phyloP scores from a whole-genome alignment of 2,888 invertebrate genomes.

The Machimus rusticus region DNA sequence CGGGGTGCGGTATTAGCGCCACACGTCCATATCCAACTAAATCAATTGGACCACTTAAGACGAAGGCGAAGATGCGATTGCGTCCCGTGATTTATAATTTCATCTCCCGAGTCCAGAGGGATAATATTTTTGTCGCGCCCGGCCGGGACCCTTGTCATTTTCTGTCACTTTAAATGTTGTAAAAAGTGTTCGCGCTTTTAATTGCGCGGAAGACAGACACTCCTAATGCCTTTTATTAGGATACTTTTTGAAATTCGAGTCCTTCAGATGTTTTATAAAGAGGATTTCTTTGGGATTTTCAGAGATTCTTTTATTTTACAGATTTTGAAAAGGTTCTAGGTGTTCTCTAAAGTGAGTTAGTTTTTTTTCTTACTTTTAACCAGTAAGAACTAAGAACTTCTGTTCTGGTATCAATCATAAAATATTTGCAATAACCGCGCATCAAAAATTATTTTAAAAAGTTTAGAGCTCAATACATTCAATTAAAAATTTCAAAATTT shows the following conservation, averaged over 20 bases:
- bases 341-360: background rate
- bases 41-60: conserved; percentile 28
- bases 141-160: background rate
- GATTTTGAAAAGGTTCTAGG: background rate
- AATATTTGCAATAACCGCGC: too few relatives aligned
- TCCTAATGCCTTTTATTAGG: conserved; percentile 28
- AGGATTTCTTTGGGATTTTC: background rate
- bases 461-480: too few relatives aligned
- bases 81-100: background rate
- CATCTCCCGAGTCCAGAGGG: background rate
- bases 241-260: conserved; percentile 14
- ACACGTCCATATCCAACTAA: conserved; percentile 37
- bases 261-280: background rate
- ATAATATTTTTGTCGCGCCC: background rate
- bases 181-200: background rate
- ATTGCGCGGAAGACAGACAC: conserved; percentile 13
- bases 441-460: too few relatives aligned
- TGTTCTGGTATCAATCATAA: too few relatives aligned
- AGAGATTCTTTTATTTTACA: background rate
- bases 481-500: too few relatives aligned
- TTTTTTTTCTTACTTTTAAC: too few relatives aligned
- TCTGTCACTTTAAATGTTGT: background rate
- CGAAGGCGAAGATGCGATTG: background rate
- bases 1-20: conserved; percentile 45
- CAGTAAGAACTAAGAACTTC: too few relatives aligned